Percentiles rank a stretch among this genome's conserved stretches.
Conservation (phyloP, 1,140 invertebrate species). For the Ostrea denselamellosa region DNA sequence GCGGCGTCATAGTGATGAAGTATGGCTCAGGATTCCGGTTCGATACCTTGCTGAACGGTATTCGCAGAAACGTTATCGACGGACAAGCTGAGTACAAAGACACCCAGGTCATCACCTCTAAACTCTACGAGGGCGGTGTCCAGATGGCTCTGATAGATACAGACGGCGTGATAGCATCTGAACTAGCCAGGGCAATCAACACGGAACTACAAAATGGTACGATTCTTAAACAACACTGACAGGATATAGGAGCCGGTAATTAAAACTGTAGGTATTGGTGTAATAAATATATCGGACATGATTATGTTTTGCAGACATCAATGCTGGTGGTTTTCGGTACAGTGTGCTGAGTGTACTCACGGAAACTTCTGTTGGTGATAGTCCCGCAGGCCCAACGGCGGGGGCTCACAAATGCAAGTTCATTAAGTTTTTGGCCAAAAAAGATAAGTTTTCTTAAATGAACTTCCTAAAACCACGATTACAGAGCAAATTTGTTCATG, state of each 20-base stretch:
- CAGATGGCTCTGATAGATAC: conserved; percentile 62
- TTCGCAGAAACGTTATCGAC: conserved; percentile 60
- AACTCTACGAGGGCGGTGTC: conserved; percentile 57
- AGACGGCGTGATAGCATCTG: conserved; percentile 48
- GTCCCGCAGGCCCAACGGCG: neutral
- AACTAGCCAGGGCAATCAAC: conserved; percentile 55
- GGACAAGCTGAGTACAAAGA: conserved; percentile 53
- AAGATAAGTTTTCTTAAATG: neutral
- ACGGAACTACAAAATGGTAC: conserved; percentile 60
- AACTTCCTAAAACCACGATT: neutral
- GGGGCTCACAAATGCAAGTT: conserved; percentile 52
- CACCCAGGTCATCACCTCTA: conserved; percentile 60
- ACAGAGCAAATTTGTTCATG: too few relatives aligned
- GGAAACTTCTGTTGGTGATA: conserved; percentile 43
- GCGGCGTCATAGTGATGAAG: conserved; percentile 59
- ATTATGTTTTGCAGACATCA: neutral
- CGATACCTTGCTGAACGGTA: conserved; percentile 54
- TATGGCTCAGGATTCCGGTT: conserved; percentile 66
- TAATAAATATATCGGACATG: too few relatives aligned
- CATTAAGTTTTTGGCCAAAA: neutral
- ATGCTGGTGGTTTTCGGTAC: conserved; percentile 40
- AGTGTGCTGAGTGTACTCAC: conserved; percentile 40
- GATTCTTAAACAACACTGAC: neutral
- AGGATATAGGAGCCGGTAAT: too few relatives aligned
- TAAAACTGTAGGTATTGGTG: too few relatives aligned